Percentiles rank a stretch among this genome's conserved stretches.
Evolutionary conservation across 2,888 invertebrate genomes (phyloP).

Genomic region (Lasioglossum pauxillum): DNA sequence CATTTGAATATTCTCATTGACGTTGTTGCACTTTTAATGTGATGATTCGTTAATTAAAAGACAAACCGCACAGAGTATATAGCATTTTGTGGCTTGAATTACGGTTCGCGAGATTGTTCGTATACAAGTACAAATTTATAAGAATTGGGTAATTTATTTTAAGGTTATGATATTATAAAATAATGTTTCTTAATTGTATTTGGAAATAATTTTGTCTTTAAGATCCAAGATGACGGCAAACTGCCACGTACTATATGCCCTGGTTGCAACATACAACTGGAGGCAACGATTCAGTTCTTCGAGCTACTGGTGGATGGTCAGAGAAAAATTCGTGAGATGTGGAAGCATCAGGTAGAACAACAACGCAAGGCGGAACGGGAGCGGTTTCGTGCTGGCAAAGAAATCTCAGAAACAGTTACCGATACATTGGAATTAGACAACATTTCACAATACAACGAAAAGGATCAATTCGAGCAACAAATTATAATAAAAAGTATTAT

Average conservation of each 20-base stretch:
- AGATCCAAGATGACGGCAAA: conserved; percentile 90
- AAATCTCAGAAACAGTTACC: conserved; percentile 66
- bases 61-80: background rate
- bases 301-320: conserved; percentile 90
- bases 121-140: background rate
- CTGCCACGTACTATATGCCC: conserved; percentile 91
- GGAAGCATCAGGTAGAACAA: conserved; percentile 84
- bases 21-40: background rate
- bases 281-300: conserved; percentile 91
- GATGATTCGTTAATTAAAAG: background rate
- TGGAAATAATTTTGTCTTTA: conserved; percentile 67
- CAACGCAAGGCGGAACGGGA: conserved; percentile 82
- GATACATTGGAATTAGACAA: conserved; percentile 68
- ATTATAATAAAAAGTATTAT: conserved; percentile 86
- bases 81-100: background rate
- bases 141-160: background rate
- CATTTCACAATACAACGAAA: conserved; percentile 58
- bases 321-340: conserved; percentile 86
- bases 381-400: conserved; percentile 71
- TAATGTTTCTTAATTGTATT: background rate
- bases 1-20: background rate
- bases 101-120: background rate
- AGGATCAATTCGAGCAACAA: conserved; percentile 84
- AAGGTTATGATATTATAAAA: conserved; percentile 28
- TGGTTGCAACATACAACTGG: conserved; percentile 91